Conservation (phyloP, 2,888 invertebrate genomes). For the Lapara coniferarum region DNA sequence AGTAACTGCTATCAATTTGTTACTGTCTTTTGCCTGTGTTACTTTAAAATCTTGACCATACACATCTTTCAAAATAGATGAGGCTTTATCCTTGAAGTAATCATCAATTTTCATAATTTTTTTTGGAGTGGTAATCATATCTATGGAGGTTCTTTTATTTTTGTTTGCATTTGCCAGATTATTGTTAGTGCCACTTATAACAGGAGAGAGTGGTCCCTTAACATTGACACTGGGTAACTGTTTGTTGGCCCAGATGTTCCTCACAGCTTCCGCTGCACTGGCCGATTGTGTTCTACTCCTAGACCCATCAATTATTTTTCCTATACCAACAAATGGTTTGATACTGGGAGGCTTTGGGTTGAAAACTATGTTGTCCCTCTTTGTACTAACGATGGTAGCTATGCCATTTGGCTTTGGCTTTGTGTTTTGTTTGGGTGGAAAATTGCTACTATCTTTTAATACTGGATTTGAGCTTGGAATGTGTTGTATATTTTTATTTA, state of each 20-base stretch:
- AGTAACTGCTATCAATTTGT: constrained; percentile 53
- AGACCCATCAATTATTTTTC: constrained; percentile 40
- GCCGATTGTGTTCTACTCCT: constrained; percentile 38
- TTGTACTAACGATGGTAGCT: constrained; percentile 48
- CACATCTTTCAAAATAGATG: constrained; percentile 65
- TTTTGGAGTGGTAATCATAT: constrained; percentile 51
- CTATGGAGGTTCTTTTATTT: constrained; percentile 46
- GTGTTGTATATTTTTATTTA: constrained; percentile 32
- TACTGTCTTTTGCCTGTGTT: constrained; percentile 45
- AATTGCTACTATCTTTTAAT: constrained; percentile 44
- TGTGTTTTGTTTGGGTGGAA: constrained; percentile 29
- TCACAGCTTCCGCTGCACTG: constrained; percentile 48
- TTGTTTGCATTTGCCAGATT: constrained; percentile 42
- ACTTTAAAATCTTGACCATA: constrained; percentile 70
- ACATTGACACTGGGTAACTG: constrained; percentile 35
- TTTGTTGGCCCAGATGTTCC: constrained; percentile 57
- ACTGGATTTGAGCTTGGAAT: constrained; percentile 36
- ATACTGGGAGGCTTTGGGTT: constrained; percentile 41
- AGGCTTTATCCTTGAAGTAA: constrained; percentile 62
- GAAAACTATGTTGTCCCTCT: constrained; percentile 40
- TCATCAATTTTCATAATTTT: constrained; percentile 74
- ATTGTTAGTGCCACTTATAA: constrained; percentile 21
- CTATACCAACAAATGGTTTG: constrained; percentile 48
- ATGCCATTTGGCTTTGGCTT: constrained; percentile 47
- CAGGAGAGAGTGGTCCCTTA: constrained; percentile 18